Conservation (phyloP, 2,113 vertebrate genomes). For the Phrynocephalus versicolor region DNA sequence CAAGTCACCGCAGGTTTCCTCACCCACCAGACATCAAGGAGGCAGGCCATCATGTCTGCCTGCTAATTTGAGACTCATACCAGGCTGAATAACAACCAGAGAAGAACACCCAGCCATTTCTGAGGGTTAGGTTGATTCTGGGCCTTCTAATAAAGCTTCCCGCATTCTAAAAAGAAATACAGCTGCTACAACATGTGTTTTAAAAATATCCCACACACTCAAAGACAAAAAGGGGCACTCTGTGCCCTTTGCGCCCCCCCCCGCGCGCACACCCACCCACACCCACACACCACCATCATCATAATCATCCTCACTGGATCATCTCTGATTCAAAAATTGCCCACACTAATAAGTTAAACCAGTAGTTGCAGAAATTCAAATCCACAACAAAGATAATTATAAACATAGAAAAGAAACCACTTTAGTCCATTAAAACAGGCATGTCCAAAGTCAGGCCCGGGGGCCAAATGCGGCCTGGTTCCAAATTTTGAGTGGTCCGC, state of each 20-base stretch:
- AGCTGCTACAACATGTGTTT: neutral
- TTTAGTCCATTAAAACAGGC: neutral
- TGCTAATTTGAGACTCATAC: conserved; percentile 17
- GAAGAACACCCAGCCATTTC: neutral
- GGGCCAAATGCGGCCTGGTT: too few species aligned
- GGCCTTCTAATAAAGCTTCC: too few species aligned
- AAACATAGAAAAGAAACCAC: neutral
- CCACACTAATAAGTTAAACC: too few species aligned
- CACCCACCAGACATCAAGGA: neutral
- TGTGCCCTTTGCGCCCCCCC: conserved; percentile 35
- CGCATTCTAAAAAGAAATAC: neutral
- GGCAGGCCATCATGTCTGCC: neutral
- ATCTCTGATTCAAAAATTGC: too few species aligned
- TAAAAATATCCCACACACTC: neutral
- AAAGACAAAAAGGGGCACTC: neutral
- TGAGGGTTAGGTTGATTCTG: neutral
- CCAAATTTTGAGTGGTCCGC: too few species aligned
- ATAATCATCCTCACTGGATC: too few species aligned
- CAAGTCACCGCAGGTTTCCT: conserved; percentile 4
- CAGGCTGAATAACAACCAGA: neutral
- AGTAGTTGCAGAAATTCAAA: too few species aligned
- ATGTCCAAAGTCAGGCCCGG: too few species aligned
- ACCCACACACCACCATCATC: too few species aligned
- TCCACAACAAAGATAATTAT: too few species aligned
- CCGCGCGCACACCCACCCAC: too few species aligned